These are phyloP conservation scores for Phalacrocorax pelagicus DNA, from an alignment of 2,113 vertebrate genomes.

Conservation along the genomic window DNA sequence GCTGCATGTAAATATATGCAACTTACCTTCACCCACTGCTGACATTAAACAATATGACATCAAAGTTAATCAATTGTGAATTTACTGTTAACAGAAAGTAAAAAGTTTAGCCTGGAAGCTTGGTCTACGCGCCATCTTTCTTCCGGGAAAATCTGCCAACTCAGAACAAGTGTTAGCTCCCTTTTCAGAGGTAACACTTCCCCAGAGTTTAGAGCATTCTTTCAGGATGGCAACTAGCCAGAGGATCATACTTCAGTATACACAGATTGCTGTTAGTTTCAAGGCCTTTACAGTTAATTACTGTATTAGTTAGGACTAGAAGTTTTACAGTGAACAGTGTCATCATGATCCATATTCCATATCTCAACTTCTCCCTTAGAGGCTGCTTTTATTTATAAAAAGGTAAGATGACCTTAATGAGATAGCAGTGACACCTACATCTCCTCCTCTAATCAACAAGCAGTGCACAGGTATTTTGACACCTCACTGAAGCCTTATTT, in stretches of 20 bases:
- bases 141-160: background rate
- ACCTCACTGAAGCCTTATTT: background rate
- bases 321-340: background rate
- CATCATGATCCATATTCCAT: background rate
- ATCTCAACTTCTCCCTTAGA: background rate
- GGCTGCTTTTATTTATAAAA: background rate
- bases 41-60: background rate
- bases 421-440: background rate
- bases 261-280: background rate
- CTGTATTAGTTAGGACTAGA: background rate
- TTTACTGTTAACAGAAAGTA: background rate
- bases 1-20: fast-evolving
- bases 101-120: background rate
- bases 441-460: background rate
- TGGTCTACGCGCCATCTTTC: background rate
- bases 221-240: background rate
- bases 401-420: background rate
- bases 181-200: background rate
- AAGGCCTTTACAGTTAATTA: background rate
- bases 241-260: background rate
- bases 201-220: background rate
- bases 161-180: background rate
- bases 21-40: background rate
- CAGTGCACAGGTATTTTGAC: background rate
- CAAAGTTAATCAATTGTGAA: background rate